Conservation (phyloP, 2,888 invertebrate species). For the Ophion obscuratus region DNA sequence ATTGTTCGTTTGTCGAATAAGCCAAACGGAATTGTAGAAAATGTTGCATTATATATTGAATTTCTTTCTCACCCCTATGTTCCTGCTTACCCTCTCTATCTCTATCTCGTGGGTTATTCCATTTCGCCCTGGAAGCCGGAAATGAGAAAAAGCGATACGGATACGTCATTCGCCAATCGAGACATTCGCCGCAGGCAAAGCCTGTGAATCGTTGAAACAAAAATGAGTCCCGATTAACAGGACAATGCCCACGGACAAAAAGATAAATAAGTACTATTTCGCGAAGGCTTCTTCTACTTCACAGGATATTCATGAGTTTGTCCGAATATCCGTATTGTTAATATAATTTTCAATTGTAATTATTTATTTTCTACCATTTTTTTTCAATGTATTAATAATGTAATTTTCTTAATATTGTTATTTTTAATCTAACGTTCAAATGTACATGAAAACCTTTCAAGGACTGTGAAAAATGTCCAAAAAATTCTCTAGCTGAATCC, state of each 20-base stretch:
- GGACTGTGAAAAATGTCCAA: too few species aligned
- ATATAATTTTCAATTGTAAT: too few species aligned
- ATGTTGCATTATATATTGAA: slow-evolving; percentile 3
- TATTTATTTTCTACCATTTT: too few species aligned
- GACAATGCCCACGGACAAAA: neutral
- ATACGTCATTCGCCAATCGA: neutral
- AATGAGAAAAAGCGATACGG: slow-evolving; percentile 18
- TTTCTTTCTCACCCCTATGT: neutral
- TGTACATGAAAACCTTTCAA: too few species aligned
- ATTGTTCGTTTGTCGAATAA: neutral
- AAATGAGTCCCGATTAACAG: neutral
- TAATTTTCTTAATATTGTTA: too few species aligned
- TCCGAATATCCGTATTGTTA: neutral
- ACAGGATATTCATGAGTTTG: neutral
- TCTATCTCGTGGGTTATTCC: slow-evolving; percentile 4
- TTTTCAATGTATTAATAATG: too few species aligned
- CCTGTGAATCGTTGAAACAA: neutral
- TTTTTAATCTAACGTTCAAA: too few species aligned
- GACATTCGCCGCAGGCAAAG: neutral
- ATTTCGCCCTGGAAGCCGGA: slow-evolving; percentile 43
- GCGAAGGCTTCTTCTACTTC: neutral
- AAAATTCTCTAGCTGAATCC: too few species aligned
- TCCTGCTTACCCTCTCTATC: neutral
- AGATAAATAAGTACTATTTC: neutral
- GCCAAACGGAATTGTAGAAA: slow-evolving; percentile 14